A percentile compares a stretch with the other conserved stretches of the same genome.
Conservation (phyloP, 2,113 vertebrate species). For the Ceyx melanurus region DNA sequence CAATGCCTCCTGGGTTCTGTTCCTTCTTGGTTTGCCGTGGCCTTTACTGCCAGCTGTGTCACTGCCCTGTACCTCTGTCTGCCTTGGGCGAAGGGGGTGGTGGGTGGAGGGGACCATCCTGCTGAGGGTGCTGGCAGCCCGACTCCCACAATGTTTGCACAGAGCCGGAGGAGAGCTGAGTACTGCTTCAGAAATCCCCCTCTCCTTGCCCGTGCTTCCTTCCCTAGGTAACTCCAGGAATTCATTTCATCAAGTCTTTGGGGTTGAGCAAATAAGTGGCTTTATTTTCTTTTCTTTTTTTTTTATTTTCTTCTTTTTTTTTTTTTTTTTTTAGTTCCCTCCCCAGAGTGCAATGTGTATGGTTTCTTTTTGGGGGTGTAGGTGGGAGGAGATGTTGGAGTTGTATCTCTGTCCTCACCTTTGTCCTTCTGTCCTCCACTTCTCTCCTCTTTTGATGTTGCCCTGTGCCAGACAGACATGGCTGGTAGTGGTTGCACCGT, state of each 20-base stretch:
- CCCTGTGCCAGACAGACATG: not conserved
- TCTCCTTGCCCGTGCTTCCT: constrained; percentile 14
- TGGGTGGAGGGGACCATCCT: not conserved
- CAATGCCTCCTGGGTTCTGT: not conserved
- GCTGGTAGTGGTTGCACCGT: not conserved
- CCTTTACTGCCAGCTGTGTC: constrained; percentile 12
- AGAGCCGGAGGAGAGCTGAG: not conserved
- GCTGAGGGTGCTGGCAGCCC: constrained; percentile 10
- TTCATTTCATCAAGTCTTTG: not conserved
- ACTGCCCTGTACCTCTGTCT: not conserved
- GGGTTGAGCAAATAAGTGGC: not conserved
- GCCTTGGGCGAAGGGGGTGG: not conserved
- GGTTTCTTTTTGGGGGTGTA: not conserved
- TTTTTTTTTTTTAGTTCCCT: not conserved
- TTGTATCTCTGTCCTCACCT: not conserved
- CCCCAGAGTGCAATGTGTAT: not conserved
- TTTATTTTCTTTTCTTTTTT: not conserved
- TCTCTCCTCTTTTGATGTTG: not conserved
- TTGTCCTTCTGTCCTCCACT: not conserved
- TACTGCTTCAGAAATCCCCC: not conserved
- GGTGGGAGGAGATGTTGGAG: not conserved
- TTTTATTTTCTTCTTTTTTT: not conserved
- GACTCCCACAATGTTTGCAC: not conserved
- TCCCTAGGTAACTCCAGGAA: not conserved
- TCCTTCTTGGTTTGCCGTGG: not conserved